These are phyloP conservation scores for Brachionus rubens DNA, from an alignment of 1,140 invertebrate species.

Conservation along the genomic window DNA sequence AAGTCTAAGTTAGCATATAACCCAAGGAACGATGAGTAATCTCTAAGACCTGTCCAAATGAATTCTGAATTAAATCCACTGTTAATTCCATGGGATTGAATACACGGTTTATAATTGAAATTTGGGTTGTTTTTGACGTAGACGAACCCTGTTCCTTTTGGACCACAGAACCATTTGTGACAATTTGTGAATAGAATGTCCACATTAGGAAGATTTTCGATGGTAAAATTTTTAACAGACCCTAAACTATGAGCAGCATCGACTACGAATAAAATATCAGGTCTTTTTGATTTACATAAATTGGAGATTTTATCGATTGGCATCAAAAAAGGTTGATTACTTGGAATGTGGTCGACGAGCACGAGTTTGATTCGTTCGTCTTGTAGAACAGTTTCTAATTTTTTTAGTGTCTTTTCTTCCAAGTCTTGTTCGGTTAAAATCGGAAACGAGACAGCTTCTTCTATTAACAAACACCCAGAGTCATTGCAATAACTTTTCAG, in stretches of 20 bases:
- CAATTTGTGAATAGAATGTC: slow-evolving; percentile 58
- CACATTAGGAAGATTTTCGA: slow-evolving; percentile 30
- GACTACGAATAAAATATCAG: slow-evolving; percentile 53
- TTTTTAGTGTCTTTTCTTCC: slow-evolving; percentile 47
- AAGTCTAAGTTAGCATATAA: slow-evolving; percentile 55
- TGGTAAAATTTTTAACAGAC: neutral
- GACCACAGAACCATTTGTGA: slow-evolving; percentile 59
- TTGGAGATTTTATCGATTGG: slow-evolving; percentile 51
- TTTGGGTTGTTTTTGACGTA: slow-evolving; percentile 54
- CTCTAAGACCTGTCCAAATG: slow-evolving; percentile 58
- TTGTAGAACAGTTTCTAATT: slow-evolving; percentile 47
- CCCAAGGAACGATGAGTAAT: slow-evolving; percentile 56
- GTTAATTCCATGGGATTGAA: slow-evolving; percentile 58
- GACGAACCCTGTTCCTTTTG: slow-evolving; percentile 56
- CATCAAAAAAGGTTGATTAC: slow-evolving; percentile 56
- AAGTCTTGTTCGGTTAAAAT: neutral
- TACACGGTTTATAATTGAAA: slow-evolving; percentile 50
- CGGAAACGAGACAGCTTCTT: slow-evolving; percentile 49
- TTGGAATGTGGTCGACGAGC: slow-evolving; percentile 59
- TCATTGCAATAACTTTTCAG: slow-evolving; percentile 49
- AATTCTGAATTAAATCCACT: slow-evolving; percentile 58
- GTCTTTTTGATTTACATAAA: slow-evolving; percentile 46
- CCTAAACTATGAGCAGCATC: slow-evolving; percentile 59
- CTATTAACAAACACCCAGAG: slow-evolving; percentile 52
- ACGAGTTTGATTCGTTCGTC: slow-evolving; percentile 52